phyloP scores from a whole-genome alignment of 2,888 invertebrate species.

The Oxystoma pomonae region DNA sequence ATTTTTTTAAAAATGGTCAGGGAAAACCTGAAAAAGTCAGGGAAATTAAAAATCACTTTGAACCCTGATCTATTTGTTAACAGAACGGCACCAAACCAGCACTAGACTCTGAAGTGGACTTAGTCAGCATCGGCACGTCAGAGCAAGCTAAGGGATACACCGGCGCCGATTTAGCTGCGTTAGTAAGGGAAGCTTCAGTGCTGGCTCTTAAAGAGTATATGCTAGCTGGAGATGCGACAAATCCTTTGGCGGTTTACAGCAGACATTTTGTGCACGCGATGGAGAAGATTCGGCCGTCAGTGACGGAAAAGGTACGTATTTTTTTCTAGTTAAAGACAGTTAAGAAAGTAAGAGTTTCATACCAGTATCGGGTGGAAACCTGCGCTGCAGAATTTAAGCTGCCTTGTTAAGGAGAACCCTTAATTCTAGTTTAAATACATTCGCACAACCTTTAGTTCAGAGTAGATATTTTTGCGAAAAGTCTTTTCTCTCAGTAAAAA shows the following conservation, averaged over 20 bases:
- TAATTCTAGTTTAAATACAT: too few species aligned
- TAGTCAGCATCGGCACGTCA: conserved; percentile 65
- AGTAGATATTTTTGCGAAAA: too few species aligned
- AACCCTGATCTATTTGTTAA: too few species aligned
- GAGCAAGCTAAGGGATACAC: conserved; percentile 74
- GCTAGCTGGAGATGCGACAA: conserved; percentile 48
- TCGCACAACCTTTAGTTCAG: too few species aligned
- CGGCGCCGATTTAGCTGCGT: conserved; percentile 89
- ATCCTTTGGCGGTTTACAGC: conserved; percentile 55
- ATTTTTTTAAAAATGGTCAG: too few species aligned
- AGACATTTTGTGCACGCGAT: conserved; percentile 77
- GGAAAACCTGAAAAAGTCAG: too few species aligned
- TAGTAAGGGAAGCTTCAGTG: conserved; percentile 84
- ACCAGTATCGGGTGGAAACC: too few species aligned
- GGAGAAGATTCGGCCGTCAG: conserved; percentile 80
- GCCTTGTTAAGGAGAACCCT: too few species aligned
- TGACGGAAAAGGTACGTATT: conserved; percentile 61
- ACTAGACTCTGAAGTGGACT: conserved; percentile 70
- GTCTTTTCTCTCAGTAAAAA: too few species aligned
- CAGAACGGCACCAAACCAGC: conserved; percentile 77
- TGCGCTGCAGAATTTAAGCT: too few species aligned
- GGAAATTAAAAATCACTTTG: too few species aligned
- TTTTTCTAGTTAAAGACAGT: conserved; percentile 1
- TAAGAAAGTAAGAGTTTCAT: not conserved
- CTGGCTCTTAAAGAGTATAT: conserved; percentile 76